Conservation (phyloP, 2,888 invertebrate genomes). For the Ochlodes sylvanus region DNA sequence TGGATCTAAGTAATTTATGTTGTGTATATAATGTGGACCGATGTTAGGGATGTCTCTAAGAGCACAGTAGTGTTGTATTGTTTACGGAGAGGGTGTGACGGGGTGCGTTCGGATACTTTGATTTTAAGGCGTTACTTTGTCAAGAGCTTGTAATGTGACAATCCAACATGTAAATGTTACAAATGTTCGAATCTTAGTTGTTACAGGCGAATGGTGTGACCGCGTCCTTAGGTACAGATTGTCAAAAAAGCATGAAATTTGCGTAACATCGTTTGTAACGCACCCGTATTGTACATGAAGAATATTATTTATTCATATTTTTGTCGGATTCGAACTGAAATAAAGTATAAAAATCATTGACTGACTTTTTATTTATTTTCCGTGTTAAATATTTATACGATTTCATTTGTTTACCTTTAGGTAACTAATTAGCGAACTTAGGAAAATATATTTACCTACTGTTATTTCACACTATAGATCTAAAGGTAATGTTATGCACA, state of each 20-base stretch:
- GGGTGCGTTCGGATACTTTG: not conserved
- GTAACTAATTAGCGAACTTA: too few species aligned
- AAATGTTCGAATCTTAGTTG: too few species aligned
- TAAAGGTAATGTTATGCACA: too few species aligned
- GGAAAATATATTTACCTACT: too few species aligned
- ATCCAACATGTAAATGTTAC: too few species aligned
- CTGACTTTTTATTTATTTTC: slow-evolving; percentile 26
- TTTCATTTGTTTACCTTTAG: too few species aligned
- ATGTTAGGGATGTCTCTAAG: slow-evolving; percentile 6
- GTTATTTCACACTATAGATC: too few species aligned
- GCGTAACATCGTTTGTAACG: not conserved
- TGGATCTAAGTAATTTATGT: not conserved
- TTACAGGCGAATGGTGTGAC: too few species aligned
- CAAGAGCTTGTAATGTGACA: too few species aligned
- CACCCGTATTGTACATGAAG: slow-evolving; percentile 36
- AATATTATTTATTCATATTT: slow-evolving; percentile 44
- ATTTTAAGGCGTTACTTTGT: not conserved
- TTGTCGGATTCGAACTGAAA: slow-evolving; percentile 46
- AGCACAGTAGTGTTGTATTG: slow-evolving; percentile 34
- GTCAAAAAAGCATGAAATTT: not conserved
- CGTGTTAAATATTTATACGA: not conserved
- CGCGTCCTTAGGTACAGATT: not conserved
- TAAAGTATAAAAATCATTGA: slow-evolving; percentile 43
- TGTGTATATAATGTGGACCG: slow-evolving; percentile 3
- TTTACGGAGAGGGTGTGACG: not conserved